phyloP scores from a whole-genome alignment of 92 coral and sea anemone species.

The Metridium senile region DNA sequence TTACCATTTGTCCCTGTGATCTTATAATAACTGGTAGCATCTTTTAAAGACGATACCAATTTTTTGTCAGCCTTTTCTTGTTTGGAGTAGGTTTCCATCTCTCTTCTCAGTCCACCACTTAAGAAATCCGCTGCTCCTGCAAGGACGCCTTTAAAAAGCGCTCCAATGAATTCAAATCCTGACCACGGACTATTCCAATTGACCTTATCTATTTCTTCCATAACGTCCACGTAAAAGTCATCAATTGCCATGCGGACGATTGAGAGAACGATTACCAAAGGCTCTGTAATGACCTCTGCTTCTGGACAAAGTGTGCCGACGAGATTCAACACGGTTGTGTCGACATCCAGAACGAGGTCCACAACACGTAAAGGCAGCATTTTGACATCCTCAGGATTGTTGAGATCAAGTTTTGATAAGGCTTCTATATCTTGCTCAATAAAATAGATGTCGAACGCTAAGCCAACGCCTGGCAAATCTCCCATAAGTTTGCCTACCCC shows the following conservation, averaged over 20 bases:
- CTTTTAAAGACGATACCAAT: slow-evolving; percentile 28
- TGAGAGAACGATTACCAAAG: slow-evolving; percentile 40
- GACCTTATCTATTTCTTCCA: slow-evolving; percentile 55
- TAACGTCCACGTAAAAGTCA: slow-evolving; percentile 55
- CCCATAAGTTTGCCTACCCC: slow-evolving; percentile 59
- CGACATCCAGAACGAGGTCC: slow-evolving; percentile 55
- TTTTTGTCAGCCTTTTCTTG: slow-evolving; percentile 36
- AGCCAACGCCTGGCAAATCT: slow-evolving; percentile 59
- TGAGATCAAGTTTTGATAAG: slow-evolving; percentile 44
- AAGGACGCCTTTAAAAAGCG: slow-evolving; percentile 44
- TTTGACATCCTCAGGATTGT: slow-evolving; percentile 45
- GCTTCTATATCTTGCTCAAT: slow-evolving; percentile 43
- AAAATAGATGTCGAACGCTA: slow-evolving; percentile 51
- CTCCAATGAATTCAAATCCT: slow-evolving; percentile 48
- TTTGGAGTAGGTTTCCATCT: slow-evolving; percentile 38
- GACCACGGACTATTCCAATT: slow-evolving; percentile 72
- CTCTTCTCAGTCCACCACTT: slow-evolving; percentile 54
- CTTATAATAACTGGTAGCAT: slow-evolving; percentile 32
- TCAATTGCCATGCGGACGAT: slow-evolving; percentile 59
- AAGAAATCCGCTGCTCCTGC: slow-evolving; percentile 59
- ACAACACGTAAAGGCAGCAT: slow-evolving; percentile 48
- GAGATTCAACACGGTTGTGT: slow-evolving; percentile 45
- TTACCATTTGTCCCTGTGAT: slow-evolving; percentile 37
- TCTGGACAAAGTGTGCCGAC: slow-evolving; percentile 56
- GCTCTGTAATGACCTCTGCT: slow-evolving; percentile 53